Percentiles rank a stretch among this genome's conserved stretches.
These are phyloP conservation scores for Schmidtea mediterranea DNA, from an alignment of 1,140 invertebrate genomes.

Conservation along the genomic window DNA sequence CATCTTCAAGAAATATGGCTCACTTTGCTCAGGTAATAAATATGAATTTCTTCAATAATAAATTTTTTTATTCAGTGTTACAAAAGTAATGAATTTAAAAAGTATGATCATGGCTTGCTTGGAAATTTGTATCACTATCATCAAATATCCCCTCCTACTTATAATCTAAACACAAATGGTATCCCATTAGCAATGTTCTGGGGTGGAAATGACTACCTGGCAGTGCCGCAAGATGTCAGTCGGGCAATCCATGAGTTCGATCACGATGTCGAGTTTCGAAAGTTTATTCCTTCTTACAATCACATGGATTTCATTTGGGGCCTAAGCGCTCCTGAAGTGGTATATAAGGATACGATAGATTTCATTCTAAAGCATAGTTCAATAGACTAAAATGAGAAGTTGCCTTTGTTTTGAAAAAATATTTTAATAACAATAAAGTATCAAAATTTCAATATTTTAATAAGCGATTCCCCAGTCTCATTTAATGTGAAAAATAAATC, in stretches of 20 bases:
- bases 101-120: constrained; percentile 37
- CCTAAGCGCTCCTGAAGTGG: constrained; percentile 12
- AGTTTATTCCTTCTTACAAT: constrained; percentile 8
- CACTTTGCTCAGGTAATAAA: constrained; percentile 30
- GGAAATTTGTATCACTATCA: constrained; percentile 35
- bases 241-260: neutral
- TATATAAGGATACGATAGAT: constrained; percentile 14
- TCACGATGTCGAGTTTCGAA: neutral
- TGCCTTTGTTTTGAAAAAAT: too few species aligned
- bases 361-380: constrained; percentile 6
- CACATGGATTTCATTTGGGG: constrained; percentile 26
- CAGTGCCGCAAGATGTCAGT: constrained; percentile 34
- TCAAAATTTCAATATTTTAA: too few species aligned
- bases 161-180: constrained; percentile 34
- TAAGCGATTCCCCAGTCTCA: too few species aligned
- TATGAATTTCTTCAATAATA: too few species aligned
- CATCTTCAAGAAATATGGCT: constrained; percentile 46
- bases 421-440: too few species aligned
- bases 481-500: too few species aligned
- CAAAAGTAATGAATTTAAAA: constrained; percentile 15
- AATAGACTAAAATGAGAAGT: too few species aligned
- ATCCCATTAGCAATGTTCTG: constrained; percentile 40
- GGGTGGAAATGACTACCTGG: constrained; percentile 41
- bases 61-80: constrained; percentile 10
- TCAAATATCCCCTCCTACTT: constrained; percentile 35